Percentiles rank a stretch among this genome's conserved stretches.
Conservation (phyloP, 2,113 vertebrate species). For the Anas platyrhynchos region DNA sequence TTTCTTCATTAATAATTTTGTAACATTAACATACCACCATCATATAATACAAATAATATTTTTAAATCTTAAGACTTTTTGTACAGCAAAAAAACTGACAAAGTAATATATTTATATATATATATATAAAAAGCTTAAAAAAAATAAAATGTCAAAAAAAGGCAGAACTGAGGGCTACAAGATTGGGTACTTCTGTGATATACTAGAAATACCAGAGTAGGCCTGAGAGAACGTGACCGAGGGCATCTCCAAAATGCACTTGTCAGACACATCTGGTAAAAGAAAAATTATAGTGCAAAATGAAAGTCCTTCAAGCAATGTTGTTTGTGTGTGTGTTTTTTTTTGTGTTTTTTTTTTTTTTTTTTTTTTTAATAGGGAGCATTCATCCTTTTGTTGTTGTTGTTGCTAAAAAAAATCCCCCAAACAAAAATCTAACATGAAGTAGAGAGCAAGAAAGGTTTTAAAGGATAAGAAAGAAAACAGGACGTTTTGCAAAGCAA, state of each 20-base stretch:
- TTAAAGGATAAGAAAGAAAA: conserved; percentile 36
- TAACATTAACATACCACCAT: conserved; percentile 99
- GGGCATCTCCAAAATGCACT: conserved; percentile 82
- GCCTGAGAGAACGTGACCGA: conserved; percentile 85
- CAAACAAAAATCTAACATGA: conserved; percentile 10
- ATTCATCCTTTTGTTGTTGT: conserved; percentile 37
- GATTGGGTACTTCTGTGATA: conserved; percentile 87
- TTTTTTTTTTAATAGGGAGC: conserved; percentile 34
- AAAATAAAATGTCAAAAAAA: conserved; percentile 88
- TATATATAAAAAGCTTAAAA: conserved; percentile 88
- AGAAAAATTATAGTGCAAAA: conserved; percentile 85
- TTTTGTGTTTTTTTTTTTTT: not conserved
- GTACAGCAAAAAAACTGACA: conserved; percentile 94
- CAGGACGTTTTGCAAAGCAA: conserved; percentile 52
- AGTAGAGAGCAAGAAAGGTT: conserved; percentile 49
- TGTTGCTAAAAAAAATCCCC: not conserved
- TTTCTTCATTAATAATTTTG: conserved; percentile 99
- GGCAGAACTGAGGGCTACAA: conserved; percentile 87
- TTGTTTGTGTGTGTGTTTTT: not conserved
- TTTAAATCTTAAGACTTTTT: conserved; percentile 93
- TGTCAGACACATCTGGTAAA: conserved; percentile 84
- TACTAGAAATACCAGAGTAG: conserved; percentile 88
- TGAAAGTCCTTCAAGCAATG: conserved; percentile 81
- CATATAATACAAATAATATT: conserved; percentile 99
- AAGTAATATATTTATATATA: conserved; percentile 85